Percentiles rank a stretch among this genome's conserved stretches.
These are phyloP conservation scores for Syngnathus rostellatus DNA, from an alignment of 2,797 vertebrate species.

Conservation along the genomic window DNA sequence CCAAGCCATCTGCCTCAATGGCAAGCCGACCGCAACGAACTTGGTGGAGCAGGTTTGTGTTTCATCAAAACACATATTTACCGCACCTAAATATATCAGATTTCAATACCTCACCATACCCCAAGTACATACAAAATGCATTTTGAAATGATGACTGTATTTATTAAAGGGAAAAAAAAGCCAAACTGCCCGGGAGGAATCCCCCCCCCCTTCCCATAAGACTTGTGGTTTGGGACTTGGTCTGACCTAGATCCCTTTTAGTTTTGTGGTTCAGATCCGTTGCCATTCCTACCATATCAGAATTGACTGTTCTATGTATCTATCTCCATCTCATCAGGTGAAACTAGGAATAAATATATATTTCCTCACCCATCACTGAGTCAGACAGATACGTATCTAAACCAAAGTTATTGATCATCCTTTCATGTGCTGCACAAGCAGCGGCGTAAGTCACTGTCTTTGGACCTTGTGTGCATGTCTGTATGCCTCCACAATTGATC, in stretches of 20 bases:
- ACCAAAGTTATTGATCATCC: not conserved
- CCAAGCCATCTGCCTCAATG: slow-evolving; percentile 47
- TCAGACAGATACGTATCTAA: too few species aligned
- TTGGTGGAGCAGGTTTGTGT: slow-evolving; percentile 36
- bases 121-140: not conserved
- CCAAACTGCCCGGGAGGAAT: not conserved
- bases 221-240: not conserved
- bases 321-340: not conserved
- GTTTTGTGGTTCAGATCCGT: not conserved
- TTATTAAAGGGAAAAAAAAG: not conserved
- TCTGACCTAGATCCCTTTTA: slow-evolving; percentile 1
- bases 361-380: not conserved
- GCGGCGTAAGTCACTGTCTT: not conserved
- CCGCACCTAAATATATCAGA: not conserved
- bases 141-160: not conserved
- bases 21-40: slow-evolving; percentile 28
- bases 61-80: slow-evolving; percentile 20
- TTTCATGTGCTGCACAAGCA: not conserved
- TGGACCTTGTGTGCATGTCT: not conserved
- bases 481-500: not conserved
- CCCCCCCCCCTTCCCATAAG: not conserved
- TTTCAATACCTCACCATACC: not conserved
- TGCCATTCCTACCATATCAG: not conserved
- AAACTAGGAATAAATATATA: not conserved
- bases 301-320: not conserved